Conservation (phyloP, 2,113 vertebrate genomes). For the Phalacrocorax pelagicus region DNA sequence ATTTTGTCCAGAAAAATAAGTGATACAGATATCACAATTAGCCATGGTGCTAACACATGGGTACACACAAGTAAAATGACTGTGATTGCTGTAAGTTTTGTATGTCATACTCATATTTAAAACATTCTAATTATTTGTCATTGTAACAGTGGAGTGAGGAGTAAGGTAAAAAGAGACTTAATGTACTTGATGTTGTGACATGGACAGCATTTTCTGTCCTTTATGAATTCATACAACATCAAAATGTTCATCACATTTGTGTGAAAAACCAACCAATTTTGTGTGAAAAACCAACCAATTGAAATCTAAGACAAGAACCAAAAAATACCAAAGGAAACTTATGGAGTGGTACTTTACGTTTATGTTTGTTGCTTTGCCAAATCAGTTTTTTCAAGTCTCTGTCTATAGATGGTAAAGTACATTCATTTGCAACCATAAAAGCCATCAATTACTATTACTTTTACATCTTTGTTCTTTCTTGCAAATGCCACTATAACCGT, state of each 20-base stretch:
- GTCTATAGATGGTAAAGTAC: neutral
- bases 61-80: neutral
- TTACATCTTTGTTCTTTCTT: neutral
- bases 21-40: neutral
- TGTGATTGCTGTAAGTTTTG: neutral
- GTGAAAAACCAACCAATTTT: neutral
- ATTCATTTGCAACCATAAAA: neutral
- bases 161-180: neutral
- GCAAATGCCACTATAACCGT: neutral
- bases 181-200: neutral
- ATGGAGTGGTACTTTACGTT: neutral
- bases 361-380: neutral
- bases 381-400: neutral
- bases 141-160: neutral
- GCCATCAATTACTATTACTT: neutral
- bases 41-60: neutral
- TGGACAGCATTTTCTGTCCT: neutral
- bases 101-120: neutral
- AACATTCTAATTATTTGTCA: neutral
- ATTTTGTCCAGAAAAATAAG: neutral
- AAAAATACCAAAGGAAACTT: neutral
- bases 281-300: neutral
- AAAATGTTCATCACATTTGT: neutral
- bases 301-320: neutral
- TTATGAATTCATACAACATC: neutral